Percentiles rank a stretch among this genome's conserved stretches.
Evolutionary conservation across 2,113 vertebrate genomes (phyloP).

Genomic region (Crotalus viridis): DNA sequence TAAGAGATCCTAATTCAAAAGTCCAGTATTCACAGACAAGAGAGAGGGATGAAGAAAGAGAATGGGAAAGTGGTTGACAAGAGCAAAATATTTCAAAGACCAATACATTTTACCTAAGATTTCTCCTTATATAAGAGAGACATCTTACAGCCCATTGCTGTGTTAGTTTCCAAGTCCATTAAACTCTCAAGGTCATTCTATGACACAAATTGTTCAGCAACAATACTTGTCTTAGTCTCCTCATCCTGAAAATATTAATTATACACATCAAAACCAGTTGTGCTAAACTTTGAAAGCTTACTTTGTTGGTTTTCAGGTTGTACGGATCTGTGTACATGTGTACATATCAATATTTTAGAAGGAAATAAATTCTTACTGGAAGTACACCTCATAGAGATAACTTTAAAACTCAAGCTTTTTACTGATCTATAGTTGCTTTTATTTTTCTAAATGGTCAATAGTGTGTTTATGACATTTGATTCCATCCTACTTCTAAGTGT

Average conservation of each 20-base stretch:
- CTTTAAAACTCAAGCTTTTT: not conserved
- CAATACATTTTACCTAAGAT: not conserved
- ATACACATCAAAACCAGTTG: constrained; percentile 37
- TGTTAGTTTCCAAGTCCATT: constrained; percentile 51
- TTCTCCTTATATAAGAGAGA: not conserved
- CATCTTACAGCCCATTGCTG: not conserved
- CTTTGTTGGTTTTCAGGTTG: not conserved
- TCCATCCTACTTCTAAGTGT: not conserved
- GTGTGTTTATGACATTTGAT: not conserved
- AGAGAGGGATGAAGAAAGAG: not conserved
- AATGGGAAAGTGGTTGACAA: not conserved
- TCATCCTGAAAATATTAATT: constrained; percentile 16
- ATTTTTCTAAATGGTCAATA: not conserved
- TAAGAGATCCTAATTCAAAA: not conserved
- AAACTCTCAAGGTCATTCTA: constrained; percentile 47
- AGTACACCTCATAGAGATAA: not conserved
- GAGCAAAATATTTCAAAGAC: constrained; percentile 13
- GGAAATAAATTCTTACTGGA: not conserved
- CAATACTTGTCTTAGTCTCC: not conserved
- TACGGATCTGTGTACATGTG: not conserved
- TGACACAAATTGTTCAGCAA: constrained; percentile 35
- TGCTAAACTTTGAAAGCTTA: constrained; percentile 35
- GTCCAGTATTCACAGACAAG: not conserved
- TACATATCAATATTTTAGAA: rapidly evolving
- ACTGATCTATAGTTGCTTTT: not conserved